Percentiles rank a stretch among this genome's conserved stretches.
Conservation (phyloP, 2,888 invertebrate genomes). For the Clepsis dumicolana region DNA sequence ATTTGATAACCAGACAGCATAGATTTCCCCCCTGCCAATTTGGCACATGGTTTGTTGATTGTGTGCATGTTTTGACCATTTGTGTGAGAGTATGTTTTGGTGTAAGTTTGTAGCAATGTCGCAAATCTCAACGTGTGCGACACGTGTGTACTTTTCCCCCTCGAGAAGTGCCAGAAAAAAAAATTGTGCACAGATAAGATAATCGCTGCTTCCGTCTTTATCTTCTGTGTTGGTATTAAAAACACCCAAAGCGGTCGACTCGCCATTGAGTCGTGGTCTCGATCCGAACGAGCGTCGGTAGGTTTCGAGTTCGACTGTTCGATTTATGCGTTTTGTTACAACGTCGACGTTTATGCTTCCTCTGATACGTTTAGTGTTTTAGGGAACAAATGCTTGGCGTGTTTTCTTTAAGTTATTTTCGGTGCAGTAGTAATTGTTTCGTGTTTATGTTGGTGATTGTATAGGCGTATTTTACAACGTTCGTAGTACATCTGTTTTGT, state of each 20-base stretch:
- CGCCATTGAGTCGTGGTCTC: constrained; percentile 17
- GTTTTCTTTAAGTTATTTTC: constrained; percentile 52
- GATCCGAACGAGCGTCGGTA: background rate
- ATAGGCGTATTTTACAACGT: constrained; percentile 42
- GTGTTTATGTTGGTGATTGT: constrained; percentile 51
- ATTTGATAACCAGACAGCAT: too few species aligned
- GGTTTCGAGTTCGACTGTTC: constrained; percentile 51
- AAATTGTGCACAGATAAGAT: too few species aligned
- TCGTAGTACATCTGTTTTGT: constrained; percentile 49
- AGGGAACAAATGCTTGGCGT: constrained; percentile 52
- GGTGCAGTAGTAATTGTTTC: constrained; percentile 44
- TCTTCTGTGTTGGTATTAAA: too few species aligned
- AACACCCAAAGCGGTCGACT: constrained; percentile 9
- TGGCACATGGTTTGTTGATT: too few species aligned
- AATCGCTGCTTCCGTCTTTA: too few species aligned
- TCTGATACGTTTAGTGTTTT: constrained; percentile 55
- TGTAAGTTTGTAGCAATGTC: too few species aligned
- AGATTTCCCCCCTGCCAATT: too few species aligned
- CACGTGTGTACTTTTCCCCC: too few species aligned
- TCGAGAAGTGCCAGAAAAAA: too few species aligned
- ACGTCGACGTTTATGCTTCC: constrained; percentile 60
- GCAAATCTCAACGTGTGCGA: too few species aligned
- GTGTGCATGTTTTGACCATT: too few species aligned
- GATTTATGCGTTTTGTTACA: constrained; percentile 61
- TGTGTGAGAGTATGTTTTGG: too few species aligned